Conservation (phyloP, 2,113 vertebrate genomes). For the Cnemophilus loriae region DNA sequence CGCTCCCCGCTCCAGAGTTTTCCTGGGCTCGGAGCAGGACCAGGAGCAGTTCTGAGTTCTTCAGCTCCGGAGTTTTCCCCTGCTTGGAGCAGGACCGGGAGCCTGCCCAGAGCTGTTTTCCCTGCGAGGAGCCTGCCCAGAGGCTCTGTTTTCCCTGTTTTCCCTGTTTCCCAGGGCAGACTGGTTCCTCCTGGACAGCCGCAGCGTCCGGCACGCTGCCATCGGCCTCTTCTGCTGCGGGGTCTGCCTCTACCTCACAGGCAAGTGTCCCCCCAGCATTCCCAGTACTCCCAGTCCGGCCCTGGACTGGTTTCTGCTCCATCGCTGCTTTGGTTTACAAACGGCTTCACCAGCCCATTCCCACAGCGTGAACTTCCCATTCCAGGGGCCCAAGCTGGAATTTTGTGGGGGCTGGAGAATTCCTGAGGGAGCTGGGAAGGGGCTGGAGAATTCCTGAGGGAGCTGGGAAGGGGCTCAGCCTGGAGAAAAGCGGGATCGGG, state of each 20-base stretch:
- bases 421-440: not conserved
- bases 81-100: not conserved
- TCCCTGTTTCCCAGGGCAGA: conserved; percentile 74
- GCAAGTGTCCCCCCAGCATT: conserved; percentile 46
- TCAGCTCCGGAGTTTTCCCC: not conserved
- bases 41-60: not conserved
- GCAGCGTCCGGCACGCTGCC: conserved; percentile 78
- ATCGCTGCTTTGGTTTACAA: not conserved
- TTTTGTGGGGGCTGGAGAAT: not conserved
- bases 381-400: not conserved
- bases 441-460: not conserved
- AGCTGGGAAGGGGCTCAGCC: not conserved
- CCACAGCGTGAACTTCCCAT: accelerated
- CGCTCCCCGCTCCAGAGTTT: not conserved
- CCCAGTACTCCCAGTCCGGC: not conserved
- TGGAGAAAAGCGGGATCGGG: not conserved
- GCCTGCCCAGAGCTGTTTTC: accelerated
- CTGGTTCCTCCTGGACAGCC: conserved; percentile 87
- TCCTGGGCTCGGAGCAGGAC: not conserved
- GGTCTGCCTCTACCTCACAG: conserved; percentile 84
- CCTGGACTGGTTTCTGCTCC: not conserved
- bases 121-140: not conserved
- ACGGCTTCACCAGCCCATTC: not conserved
- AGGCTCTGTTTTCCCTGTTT: not conserved
- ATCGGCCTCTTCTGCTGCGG: conserved; percentile 88